Percentiles rank a stretch among this genome's conserved stretches.
Evolutionary conservation across 2,888 invertebrate genomes (phyloP).

Genomic region (Nomada ruficornis): DNA sequence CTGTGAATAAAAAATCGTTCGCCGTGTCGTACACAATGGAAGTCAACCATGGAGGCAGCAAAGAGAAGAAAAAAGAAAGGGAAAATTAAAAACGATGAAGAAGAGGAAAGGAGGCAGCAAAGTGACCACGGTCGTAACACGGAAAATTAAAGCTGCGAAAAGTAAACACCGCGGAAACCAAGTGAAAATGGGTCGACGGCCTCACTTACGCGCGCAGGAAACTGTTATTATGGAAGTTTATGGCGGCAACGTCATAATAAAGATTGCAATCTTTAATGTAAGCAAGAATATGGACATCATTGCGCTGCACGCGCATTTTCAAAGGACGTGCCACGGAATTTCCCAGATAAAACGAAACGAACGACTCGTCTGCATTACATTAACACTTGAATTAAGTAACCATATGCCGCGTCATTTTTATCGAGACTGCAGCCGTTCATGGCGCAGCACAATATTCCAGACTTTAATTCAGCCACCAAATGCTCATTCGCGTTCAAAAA

Average conservation of each 20-base stretch:
- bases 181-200: constrained; percentile 54
- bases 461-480: background rate
- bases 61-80: background rate
- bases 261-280: constrained; percentile 58
- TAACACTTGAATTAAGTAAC: constrained; percentile 30
- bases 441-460: background rate
- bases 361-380: constrained; percentile 2
- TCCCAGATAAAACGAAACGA: constrained; percentile 34
- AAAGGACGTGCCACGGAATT: constrained; percentile 44
- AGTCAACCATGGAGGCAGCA: background rate
- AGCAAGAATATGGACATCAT: constrained; percentile 58
- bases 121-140: constrained; percentile 29
- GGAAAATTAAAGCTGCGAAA: constrained; percentile 45
- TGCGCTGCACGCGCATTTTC: constrained; percentile 22
- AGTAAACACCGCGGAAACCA: constrained; percentile 43
- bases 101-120: background rate
- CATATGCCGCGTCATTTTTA: background rate
- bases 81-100: background rate
- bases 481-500: background rate
- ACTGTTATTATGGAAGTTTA: constrained; percentile 56
- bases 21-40: background rate
- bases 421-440: background rate
- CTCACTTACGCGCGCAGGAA: constrained; percentile 27
- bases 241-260: constrained; percentile 46
- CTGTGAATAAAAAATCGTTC: background rate